Evolutionary conservation across 2,113 vertebrate genomes (phyloP).

Genomic region (Panthera tigris): DNA sequence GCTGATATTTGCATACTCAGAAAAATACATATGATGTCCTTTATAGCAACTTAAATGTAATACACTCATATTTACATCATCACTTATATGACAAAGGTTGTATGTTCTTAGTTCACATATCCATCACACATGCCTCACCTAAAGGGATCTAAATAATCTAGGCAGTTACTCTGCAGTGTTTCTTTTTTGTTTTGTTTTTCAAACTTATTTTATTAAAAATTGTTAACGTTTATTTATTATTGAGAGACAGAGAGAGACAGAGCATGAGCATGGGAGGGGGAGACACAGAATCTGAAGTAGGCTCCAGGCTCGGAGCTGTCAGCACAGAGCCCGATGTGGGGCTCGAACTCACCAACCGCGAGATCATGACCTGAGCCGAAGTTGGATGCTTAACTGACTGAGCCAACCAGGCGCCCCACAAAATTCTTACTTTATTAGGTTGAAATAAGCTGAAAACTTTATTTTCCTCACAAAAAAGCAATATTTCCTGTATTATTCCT

Average conservation of each 20-base stretch:
- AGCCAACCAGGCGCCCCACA: background rate
- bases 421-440: conserved; percentile 83
- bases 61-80: background rate
- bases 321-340: no score
- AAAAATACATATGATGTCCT: background rate
- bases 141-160: background rate
- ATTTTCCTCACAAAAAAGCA: conserved; percentile 76
- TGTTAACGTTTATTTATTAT: no score
- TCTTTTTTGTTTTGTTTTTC: background rate
- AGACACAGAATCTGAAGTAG: no score
- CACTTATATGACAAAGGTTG: background rate
- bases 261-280: no score
- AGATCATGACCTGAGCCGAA: no score
- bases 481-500: conserved; percentile 64
- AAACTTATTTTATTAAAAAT: no score
- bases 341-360: no score
- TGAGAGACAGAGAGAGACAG: no score
- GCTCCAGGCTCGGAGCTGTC: no score
- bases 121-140: background rate
- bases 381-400: no score
- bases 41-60: background rate
- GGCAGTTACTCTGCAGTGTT: background rate
- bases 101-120: background rate
- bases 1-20: background rate
- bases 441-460: conserved; percentile 80